These are phyloP conservation scores for Rousettus leschenaultii DNA, from an alignment of 2,113 vertebrate genomes.

Conservation along the genomic window DNA sequence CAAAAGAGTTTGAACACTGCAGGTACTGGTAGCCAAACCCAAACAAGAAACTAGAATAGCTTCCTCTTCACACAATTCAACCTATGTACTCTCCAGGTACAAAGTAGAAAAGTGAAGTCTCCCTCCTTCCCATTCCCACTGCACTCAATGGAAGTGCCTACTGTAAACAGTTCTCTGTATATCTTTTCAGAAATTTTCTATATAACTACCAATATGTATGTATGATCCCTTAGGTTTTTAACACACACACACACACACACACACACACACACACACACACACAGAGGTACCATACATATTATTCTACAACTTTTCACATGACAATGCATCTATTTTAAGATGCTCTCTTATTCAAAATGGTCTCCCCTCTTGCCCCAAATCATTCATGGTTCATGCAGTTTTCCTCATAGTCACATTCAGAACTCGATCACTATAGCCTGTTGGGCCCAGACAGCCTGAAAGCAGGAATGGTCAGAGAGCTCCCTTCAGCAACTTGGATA, in stretches of 20 bases:
- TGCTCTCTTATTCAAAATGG: not conserved
- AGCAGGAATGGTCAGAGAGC: not conserved
- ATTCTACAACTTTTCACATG: not conserved
- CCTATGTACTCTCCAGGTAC: not conserved
- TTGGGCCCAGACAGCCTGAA: not conserved
- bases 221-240: not conserved
- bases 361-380: not conserved
- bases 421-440: not conserved
- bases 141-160: not conserved
- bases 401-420: not conserved
- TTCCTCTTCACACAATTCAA: not conserved
- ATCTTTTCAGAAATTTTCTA: not conserved
- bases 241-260: not conserved
- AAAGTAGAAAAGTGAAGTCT: not conserved
- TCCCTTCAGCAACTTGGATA: not conserved
- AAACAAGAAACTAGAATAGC: not conserved
- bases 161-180: not conserved
- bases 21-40: not conserved
- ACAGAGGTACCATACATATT: not conserved
- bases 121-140: not conserved
- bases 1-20: not conserved
- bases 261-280: not conserved
- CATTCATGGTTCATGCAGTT: not conserved
- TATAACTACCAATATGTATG: not conserved
- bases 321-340: not conserved